A percentile compares a stretch with the other conserved stretches of the same genome.
phyloP scores from a whole-genome alignment of 2,113 vertebrate genomes.

The Petrocephalus microphthalmus region DNA sequence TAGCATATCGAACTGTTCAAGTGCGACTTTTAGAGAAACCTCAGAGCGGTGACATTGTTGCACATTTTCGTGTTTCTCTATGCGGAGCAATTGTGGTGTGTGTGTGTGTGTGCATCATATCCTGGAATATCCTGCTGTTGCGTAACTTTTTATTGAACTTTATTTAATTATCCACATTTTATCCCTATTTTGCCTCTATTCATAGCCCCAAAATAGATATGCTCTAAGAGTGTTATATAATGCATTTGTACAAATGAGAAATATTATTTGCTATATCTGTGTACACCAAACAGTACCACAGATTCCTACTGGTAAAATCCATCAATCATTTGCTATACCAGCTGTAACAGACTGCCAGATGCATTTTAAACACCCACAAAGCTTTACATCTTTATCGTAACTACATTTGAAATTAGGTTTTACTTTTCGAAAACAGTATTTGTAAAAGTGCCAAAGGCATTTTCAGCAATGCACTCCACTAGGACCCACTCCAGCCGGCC shows the following conservation, averaged over 20 bases:
- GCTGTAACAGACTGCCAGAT: too few species aligned
- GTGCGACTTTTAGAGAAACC: too few species aligned
- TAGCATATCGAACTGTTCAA: too few species aligned
- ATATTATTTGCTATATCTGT: neutral
- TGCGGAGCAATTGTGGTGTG: neutral
- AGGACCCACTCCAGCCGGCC: neutral
- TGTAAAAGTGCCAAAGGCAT: neutral
- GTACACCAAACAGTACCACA: neutral
- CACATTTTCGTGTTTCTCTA: neutral
- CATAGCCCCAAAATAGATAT: neutral
- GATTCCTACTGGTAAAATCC: too few species aligned
- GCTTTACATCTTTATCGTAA: neutral
- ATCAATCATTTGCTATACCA: too few species aligned
- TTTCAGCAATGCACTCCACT: neutral
- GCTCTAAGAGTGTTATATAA: neutral
- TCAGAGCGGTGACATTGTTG: neutral
- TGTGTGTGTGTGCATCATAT: neutral
- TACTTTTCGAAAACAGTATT: neutral
- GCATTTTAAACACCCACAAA: too few species aligned
- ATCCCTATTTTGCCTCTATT: neutral
- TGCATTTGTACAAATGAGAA: neutral
- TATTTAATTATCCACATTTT: neutral
- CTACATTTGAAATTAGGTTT: neutral
- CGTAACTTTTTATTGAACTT: neutral
- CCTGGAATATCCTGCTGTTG: neutral